A percentile compares a stretch with the other conserved stretches of the same genome.
Evolutionary conservation across 2,113 vertebrate species (phyloP).

Genomic region (Pluvialis apricaria): DNA sequence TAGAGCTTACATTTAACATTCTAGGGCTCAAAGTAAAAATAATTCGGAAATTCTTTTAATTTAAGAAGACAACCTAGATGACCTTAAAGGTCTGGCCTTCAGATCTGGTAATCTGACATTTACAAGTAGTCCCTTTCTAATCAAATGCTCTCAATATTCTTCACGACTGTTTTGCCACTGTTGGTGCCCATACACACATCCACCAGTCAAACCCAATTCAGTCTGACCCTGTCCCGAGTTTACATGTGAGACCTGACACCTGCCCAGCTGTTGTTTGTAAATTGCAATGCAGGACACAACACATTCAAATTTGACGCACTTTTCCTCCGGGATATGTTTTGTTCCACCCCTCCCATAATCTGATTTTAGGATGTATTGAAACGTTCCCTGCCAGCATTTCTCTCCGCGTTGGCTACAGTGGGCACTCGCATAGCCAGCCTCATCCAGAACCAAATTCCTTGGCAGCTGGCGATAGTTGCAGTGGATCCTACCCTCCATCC

Average conservation of each 20-base stretch:
- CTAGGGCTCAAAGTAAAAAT: not conserved
- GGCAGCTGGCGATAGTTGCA: not conserved
- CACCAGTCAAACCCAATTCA: not conserved
- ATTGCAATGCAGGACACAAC: not conserved
- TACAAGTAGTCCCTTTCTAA: not conserved
- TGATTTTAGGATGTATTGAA: not conserved
- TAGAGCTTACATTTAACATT: not conserved
- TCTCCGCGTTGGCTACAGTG: not conserved
- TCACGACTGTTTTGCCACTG: not conserved
- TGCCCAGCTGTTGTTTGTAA: not conserved
- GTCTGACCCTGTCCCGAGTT: not conserved
- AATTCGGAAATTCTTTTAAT: not conserved
- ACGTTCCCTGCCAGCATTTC: not conserved
- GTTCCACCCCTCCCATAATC: not conserved
- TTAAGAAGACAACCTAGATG: not conserved
- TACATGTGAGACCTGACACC: not conserved
- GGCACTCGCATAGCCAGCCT: not conserved
- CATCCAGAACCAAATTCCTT: not conserved
- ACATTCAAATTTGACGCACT: not conserved
- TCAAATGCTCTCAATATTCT: not conserved
- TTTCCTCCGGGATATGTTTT: not conserved
- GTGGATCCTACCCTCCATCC: not conserved
- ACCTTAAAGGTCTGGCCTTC: not conserved
- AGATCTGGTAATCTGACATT: not conserved
- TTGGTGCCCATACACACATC: not conserved